Percentiles rank a stretch among this genome's conserved stretches.
These are phyloP conservation scores for Ornithoptera alexandrae DNA, from an alignment of 2,888 invertebrate genomes.

Conservation along the genomic window DNA sequence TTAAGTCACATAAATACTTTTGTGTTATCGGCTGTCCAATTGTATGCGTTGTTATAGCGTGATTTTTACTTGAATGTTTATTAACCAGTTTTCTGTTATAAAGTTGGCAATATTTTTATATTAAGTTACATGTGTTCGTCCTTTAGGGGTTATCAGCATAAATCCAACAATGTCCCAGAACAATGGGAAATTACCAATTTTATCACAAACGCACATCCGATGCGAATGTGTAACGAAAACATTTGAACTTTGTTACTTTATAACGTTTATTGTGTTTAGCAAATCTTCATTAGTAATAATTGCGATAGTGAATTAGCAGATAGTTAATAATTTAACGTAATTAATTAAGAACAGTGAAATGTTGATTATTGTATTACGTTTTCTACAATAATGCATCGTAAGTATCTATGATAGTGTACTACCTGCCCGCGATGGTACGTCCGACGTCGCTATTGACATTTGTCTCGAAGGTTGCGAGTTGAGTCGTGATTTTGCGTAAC, in stretches of 20 bases:
- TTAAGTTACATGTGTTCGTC: too few relatives aligned
- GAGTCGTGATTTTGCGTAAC: slow-evolving; percentile 77
- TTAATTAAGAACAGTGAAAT: slow-evolving; percentile 1
- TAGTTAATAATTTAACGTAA: slow-evolving; percentile 3
- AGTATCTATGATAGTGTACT: slow-evolving; percentile 51
- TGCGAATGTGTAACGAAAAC: slow-evolving; percentile 2
- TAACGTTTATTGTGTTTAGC: background rate
- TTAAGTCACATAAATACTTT: too few relatives aligned
- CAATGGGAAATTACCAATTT: slow-evolving; percentile 1
- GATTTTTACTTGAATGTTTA: too few relatives aligned
- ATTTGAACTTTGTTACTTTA: background rate
- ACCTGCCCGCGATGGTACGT: slow-evolving; percentile 46
- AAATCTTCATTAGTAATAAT: background rate
- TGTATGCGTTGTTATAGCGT: too few relatives aligned
- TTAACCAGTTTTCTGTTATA: too few relatives aligned
- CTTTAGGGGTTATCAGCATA: background rate
- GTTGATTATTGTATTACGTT: background rate
- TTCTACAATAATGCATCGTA: slow-evolving; percentile 30
- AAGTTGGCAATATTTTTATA: too few relatives aligned
- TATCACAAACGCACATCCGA: slow-evolving; percentile 8
- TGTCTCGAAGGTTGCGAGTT: slow-evolving; percentile 66
- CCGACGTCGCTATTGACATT: slow-evolving; percentile 75
- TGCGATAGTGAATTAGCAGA: background rate
- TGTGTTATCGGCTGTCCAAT: too few relatives aligned
- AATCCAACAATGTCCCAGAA: background rate